Evolutionary conservation across 2,797 vertebrate genomes (phyloP), one percentile per base, ranked within the genome.

Genomic region (Hybognathus amarus): DNA sequence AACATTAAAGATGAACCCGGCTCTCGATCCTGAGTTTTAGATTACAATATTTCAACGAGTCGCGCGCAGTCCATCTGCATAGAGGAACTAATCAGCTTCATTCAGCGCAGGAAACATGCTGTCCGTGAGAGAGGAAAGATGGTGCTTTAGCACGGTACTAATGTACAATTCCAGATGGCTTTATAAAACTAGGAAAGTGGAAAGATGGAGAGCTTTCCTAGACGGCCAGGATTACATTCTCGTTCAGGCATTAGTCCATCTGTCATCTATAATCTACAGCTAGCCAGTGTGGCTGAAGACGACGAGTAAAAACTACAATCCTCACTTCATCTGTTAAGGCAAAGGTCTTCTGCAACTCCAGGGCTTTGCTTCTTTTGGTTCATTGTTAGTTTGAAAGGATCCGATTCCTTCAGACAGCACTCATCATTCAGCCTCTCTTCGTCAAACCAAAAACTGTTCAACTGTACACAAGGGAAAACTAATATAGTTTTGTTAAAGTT

Each of bases 251-350:
- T 76, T 85, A 78, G 81, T 79, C 76, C 76, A 13, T 42, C 40
- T 8, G 20, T n/a, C 22, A 13, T 7, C 67, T 68, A 20, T 69
- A 83, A 91, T 17, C 45, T 42, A 47, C 45, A 47, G 45, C 82
- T 86, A 92, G 92, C 93, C 93, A 90, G 89, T 93, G 93, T 93
- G 94, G 93, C 94, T 94, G 90, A 90, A 89, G 87, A 90, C 83
- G 76, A 18, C 50, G 7, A 17, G 85, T 88, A 88, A 83, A 85
- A 24, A 54, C 86, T 89, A 93, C 90, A 91, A 92, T 91, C 84
- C 76, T 89, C 85, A 83, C 84, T 87, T 91, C 87, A 91, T 90
- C 91, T 80, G 80, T 94, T 95, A 95, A 95, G 95, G 95, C 95
- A 94, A 93, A 86, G 85, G 90, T 91, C 87, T 82, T 81, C 85